phyloP scores from a whole-genome alignment of 2,113 vertebrate genomes.

The Ciconia boyciana region DNA sequence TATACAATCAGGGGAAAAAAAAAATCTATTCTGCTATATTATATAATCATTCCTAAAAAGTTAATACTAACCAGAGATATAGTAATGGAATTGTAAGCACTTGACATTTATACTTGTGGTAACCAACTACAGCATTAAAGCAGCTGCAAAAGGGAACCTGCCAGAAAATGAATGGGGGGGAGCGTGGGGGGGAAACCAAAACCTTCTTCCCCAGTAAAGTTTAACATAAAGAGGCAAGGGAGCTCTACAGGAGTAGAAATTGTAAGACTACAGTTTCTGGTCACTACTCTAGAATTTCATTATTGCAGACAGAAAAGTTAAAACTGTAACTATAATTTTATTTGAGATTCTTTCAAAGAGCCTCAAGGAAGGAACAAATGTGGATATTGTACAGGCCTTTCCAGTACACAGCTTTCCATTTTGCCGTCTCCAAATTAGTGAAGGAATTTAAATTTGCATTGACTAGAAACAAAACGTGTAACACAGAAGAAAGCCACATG shows the following conservation, averaged over 20 bases:
- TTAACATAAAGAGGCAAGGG: not conserved
- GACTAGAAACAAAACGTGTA: not conserved
- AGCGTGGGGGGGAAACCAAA: not conserved
- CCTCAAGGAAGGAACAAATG: not conserved
- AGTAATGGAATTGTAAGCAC: constrained; percentile 23
- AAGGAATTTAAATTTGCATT: not conserved
- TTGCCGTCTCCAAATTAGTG: not conserved
- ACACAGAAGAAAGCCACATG: not conserved
- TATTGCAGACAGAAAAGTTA: not conserved
- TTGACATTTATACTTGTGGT: constrained; percentile 25
- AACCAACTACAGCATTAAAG: constrained; percentile 7
- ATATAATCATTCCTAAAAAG: constrained; percentile 10
- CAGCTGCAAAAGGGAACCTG: constrained; percentile 24
- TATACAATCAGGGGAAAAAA: not conserved
- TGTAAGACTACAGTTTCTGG: not conserved
- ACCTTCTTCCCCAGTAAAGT: not conserved
- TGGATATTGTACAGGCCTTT: not conserved
- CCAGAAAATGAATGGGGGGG: not conserved
- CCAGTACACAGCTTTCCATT: not conserved
- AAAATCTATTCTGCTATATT: not conserved
- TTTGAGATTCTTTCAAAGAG: not conserved
- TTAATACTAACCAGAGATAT: constrained; percentile 18
- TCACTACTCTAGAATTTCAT: not conserved
- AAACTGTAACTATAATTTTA: not conserved
- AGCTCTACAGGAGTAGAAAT: not conserved